Evolutionary conservation across 2,797 vertebrate species (phyloP), one percentile per base, ranked within the genome.

Genomic region (Labroides dimidiatus): DNA sequence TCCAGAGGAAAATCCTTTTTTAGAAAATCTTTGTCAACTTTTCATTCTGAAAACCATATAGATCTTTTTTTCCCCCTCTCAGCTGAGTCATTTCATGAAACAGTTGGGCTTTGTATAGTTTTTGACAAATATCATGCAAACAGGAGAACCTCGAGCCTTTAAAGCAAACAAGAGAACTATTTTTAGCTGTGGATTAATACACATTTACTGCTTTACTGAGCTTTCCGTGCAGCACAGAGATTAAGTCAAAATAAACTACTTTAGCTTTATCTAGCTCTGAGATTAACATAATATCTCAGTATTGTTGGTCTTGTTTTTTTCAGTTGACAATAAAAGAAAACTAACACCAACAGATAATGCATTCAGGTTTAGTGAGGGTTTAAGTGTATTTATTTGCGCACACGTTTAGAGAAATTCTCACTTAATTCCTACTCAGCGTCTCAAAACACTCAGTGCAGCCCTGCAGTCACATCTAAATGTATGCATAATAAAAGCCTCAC

Each of bases 401-500:
- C 69, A 48, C 52, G 68, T 48, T 74, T 64, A 27, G 41, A 62
- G 14, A 17, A 4, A 57, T 60, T 78, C 27, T 76, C 17, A 62
- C 58, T 71, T 66, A 39, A 84, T 75, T 77, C 48, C 37, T 60
- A 15, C 39, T 53, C 37, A 50, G 43, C 16, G 56, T 8, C 12
- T 15, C 13, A 53, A 49, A 66, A 66, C 19, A 50, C 37, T 66
- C 0, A 4, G 75, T 67, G 64, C 62, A 68, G 53, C 55, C 45
- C 54, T 41, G 68, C 53, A 78, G 72, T 74, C 41, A 44, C 14
- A 17, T 64, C 47, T 66, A 71, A 84, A 75, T 73, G 62, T 58
- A 64, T 48, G 47, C 39, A 33, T 77, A 62, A 84, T 83, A 76
- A 76, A 59, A 78, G 56, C 43, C 68, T 63, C 50, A 21, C 7